Conservation (phyloP, 2,797 vertebrate species). For the Sebastes hopkinsi region DNA sequence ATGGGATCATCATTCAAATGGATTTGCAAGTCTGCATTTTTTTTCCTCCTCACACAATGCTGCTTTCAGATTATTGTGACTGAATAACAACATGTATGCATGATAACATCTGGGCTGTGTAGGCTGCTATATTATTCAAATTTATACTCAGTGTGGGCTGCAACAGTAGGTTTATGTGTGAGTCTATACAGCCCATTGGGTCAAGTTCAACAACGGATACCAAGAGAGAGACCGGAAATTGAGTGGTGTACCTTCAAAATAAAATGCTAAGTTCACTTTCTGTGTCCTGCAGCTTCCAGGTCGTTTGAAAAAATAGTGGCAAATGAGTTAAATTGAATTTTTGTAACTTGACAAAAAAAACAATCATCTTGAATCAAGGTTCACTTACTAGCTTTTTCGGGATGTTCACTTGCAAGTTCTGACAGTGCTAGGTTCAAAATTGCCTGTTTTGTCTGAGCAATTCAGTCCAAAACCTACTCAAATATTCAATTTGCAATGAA, state of each 20-base stretch:
- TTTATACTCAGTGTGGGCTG: conserved; percentile 6
- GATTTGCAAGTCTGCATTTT: neutral
- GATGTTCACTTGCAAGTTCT: neutral
- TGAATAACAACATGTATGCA: conserved; percentile 13
- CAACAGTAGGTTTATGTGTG: neutral
- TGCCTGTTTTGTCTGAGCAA: neutral
- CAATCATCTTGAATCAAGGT: neutral
- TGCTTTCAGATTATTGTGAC: neutral
- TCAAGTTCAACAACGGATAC: neutral
- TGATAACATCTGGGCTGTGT: conserved; percentile 1
- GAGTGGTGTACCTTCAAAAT: conserved; percentile 29
- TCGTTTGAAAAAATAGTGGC: neutral
- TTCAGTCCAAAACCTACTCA: neutral
- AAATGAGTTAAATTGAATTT: neutral
- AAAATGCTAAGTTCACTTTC: neutral
- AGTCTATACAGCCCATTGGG: neutral
- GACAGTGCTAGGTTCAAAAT: neutral
- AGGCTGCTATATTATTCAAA: conserved; percentile 25
- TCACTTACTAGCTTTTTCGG: neutral
- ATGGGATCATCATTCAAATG: neutral
- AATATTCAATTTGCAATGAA: neutral
- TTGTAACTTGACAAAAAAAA: neutral
- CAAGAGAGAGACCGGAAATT: neutral
- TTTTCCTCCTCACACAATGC: neutral
- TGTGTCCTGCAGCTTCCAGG: neutral